Conservation (phyloP, 2,113 vertebrate species). For the Podilymbus podiceps region DNA sequence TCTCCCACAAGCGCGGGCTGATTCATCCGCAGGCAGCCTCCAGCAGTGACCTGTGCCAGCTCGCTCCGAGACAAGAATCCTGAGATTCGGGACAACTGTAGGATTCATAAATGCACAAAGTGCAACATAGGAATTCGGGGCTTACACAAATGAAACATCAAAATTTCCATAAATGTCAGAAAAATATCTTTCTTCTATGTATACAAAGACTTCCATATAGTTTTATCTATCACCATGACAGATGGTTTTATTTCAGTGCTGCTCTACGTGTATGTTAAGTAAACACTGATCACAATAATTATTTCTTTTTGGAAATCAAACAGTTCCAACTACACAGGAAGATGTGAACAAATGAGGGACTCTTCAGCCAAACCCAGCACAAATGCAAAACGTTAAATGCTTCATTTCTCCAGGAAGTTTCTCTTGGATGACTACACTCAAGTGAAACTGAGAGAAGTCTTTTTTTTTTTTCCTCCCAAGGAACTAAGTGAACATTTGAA, state of each 20-base stretch:
- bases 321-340: neutral
- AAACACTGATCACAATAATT: neutral
- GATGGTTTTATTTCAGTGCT: neutral
- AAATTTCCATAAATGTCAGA: neutral
- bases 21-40: neutral
- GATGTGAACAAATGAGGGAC: neutral
- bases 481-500: slow-evolving; percentile 61
- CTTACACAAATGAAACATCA: neutral
- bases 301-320: neutral
- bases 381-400: neutral
- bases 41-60: neutral
- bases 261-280: neutral
- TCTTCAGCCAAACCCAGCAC: neutral
- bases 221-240: neutral
- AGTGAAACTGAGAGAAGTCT: neutral
- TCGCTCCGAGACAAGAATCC: neutral
- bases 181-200: neutral
- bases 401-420: slow-evolving; percentile 56
- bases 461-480: neutral
- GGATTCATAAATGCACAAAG: neutral
- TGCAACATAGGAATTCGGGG: neutral
- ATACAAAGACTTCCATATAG: neutral
- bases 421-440: slow-evolving; percentile 36
- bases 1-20: neutral
- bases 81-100: neutral